Evolutionary conservation across 2,113 vertebrate species (phyloP), one percentile per base, ranked within the genome.

Genomic region (Ammodramus savannarum): DNA sequence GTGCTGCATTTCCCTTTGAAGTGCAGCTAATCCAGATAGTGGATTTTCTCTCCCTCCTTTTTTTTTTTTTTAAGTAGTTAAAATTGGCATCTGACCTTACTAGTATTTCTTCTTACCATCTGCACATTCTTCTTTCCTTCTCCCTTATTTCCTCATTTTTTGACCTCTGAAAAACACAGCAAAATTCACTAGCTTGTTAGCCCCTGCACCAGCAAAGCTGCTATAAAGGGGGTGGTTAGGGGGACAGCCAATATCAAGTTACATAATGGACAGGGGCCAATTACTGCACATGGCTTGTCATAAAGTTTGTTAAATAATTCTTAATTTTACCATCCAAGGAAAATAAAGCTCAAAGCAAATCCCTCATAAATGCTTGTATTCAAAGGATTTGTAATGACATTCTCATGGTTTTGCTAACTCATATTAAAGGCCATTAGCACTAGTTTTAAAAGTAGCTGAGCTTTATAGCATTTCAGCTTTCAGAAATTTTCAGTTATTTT

Each of bases 1-100:
- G 73, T 43, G 73, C 78, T 93, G 82, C 59, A 39, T 89, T 95
- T 94, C 67, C 31, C 96, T 97, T 97, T 97, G 96, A 97, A 97
- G 96, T 96, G 73, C 59, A 83, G 95, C 95, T 97, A 96, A 97
- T 97, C 95, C 97, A 96, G 96, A 96, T 91, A 95, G 95, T 65
- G 72, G 68, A 79, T 86, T 95, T 95, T 91, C 43, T 74, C 46
- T 38, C 52, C 22, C n/a, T 17, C 13, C 2, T 34, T 18, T 61
- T 68, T 55, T 55, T 55, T 54, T 49, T 62, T 63, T 66, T 44
- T 58, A 51, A 92, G 85, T 66, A 94, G 71, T 85, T 92, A 95
- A 93, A 94, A 94, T 85, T 95, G 95, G 91, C 96, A 96, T 96
- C 90, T 92, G 90, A 95, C 93, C 93, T 93, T 89, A 94, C 77